Base-by-base conservation (phyloP, 2,797 vertebrate species). In the Scleropages formosus region DNA sequence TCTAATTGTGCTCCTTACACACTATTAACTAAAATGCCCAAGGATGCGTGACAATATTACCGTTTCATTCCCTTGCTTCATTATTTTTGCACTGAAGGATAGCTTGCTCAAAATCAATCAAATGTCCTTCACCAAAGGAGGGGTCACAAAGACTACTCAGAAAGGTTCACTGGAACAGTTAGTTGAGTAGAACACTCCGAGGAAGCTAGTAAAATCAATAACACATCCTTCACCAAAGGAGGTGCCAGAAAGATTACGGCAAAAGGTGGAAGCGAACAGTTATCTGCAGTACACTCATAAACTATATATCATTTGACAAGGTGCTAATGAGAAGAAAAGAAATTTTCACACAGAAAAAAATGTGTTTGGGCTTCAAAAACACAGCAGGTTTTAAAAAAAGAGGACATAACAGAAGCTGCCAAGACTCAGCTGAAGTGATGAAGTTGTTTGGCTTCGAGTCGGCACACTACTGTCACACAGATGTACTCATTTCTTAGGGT, bases 301-400 rank as follows among this genome's bases (percentile, higher is more conserved):
- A 69, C n/a, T 24, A 15, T 49, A 66, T 49, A 69, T 69, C 47
- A 69, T 69, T 47, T 69, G 46, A 49, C 47, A 69, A 69, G 47
- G 51, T 16, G 16, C 20, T 12, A 69, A 69, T 69, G 46, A 69
- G 20, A 69, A 67, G 47, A 66, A 60, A 16, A 22, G 49, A 49
- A 47, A 47, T 49, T 67, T 8, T 67, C 18, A 60, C 58, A 60
- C 4, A 12, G 56, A 60, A 11, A 67, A 47, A 22, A 47, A 20
- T 4, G 65, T 27, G 66, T 46, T 6, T 6, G 4, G 3, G 46
- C n/a, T 46, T 51, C 46, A 39, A 39, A 39, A 51, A 44, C 66
- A 15, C 13, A 46, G 39, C 22, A 1, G 24, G 61, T 24, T 15
- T 9, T 24, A 13, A 8, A 4, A 1, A 62, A 62, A 46, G n/a